A percentile compares a stretch with the other conserved stretches of the same genome.
phyloP scores from a whole-genome alignment of 2,888 invertebrate species.

The Diabrotica balteata region DNA sequence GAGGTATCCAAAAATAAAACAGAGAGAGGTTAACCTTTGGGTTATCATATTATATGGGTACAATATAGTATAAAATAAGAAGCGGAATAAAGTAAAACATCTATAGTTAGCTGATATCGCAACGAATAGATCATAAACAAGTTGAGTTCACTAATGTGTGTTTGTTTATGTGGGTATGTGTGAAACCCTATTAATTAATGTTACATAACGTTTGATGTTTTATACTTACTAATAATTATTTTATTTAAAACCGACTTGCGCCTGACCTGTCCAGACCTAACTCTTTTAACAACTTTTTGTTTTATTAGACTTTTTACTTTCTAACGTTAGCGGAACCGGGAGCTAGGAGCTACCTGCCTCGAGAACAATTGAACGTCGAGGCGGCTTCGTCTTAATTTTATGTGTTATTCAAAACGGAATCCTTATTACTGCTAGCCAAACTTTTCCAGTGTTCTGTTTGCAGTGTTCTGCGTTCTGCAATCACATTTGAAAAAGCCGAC shows the following conservation, averaged over 20 bases:
- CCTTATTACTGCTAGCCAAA: slow-evolving; percentile 44
- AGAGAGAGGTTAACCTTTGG: too few species aligned
- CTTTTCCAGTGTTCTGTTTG: slow-evolving; percentile 24
- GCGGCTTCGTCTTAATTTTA: slow-evolving; percentile 49
- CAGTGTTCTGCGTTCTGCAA: slow-evolving; percentile 36
- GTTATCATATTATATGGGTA: too few species aligned
- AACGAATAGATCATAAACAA: too few species aligned
- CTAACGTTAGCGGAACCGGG: not conserved
- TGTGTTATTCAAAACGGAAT: slow-evolving; percentile 51
- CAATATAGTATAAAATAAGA: too few species aligned
- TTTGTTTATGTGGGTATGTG: too few species aligned
- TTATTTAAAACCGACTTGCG: not conserved
- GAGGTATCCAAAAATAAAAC: too few species aligned
- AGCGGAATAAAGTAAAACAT: too few species aligned
- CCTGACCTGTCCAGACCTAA: not conserved
- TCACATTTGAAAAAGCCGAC: slow-evolving; percentile 39
- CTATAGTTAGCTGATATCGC: too few species aligned
- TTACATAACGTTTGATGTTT: too few species aligned
- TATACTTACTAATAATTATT: too few species aligned
- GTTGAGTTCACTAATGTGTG: too few species aligned
- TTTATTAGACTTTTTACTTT: slow-evolving; percentile 1
- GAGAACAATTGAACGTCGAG: slow-evolving; percentile 1
- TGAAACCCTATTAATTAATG: too few species aligned
- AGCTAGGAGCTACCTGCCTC: not conserved
- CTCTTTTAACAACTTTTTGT: slow-evolving; percentile 2